Base-by-base conservation (phyloP, 2,797 vertebrate genomes). In the Podarcis siculus region DNA sequence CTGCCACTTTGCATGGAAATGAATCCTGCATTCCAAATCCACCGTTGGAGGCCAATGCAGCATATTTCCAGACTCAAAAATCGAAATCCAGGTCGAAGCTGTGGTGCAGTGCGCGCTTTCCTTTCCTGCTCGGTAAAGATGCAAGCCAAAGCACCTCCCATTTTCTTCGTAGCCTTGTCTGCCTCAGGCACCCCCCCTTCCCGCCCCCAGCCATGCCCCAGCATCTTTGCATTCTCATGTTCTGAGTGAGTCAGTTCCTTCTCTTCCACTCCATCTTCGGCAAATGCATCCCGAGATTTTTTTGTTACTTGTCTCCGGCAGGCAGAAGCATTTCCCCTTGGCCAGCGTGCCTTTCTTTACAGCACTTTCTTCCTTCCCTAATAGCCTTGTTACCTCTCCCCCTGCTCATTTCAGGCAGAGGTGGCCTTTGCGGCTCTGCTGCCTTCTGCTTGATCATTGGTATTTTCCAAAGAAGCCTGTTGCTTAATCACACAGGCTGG, bases 81-180 rank as follows among this genome's bases (percentile, higher is more conserved):
- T 79, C 45, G 45, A 83, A 88, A 79, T 79, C 87, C 87, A 84
- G 87, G 49, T 64, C 23, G 82, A 72, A 42, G 76, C 76, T 83
- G 72, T 88, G 76, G 66, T 83, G 82, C 76, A 88, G 76, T 27
- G 30, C 49, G 82, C 1, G 69, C 66, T 79, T 79, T 58, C 76
- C 61, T 69, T 35, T 86, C 30, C 45, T 35, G n/a, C 64, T 82
- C 8, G 1, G 19, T 23, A 7, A 21, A 4, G 19, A 82, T 67
- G 25, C 67, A 82, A 86, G 27, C 32, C 79, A 2, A 7, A 2
- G 25, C 87, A 1, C 6, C 5, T 21, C 30, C n/a, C 0, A 0
- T 87, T 88, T 27, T 21, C 37, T n/a, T 17, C 21, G 4, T 12
- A 27, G 66, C 76, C 1, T 4, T 55, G 4, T 8, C 45, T 64